Percentiles rank a stretch among this genome's conserved stretches.
Evolutionary conservation across 2,888 invertebrate species (phyloP).

Genomic region (Habrosyne pyritoides): DNA sequence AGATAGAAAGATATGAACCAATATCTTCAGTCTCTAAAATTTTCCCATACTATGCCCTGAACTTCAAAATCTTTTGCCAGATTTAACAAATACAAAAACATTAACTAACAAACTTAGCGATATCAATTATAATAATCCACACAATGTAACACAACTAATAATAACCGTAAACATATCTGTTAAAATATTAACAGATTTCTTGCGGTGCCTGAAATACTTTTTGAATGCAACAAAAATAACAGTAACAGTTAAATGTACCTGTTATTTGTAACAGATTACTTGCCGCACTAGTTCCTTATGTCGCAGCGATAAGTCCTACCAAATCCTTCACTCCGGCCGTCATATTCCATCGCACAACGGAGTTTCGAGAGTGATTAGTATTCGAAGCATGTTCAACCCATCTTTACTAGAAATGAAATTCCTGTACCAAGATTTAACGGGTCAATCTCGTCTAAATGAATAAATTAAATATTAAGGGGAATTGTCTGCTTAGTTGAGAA

Average conservation of each 20-base stretch:
- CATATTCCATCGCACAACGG: neutral
- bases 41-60: no score
- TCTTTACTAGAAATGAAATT: conserved; percentile 2
- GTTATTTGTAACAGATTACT: neutral
- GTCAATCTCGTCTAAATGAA: neutral
- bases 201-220: no score
- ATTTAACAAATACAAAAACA: no score
- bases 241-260: neutral
- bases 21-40: no score
- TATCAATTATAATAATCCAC: no score
- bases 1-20: no score
- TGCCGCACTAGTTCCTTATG: neutral
- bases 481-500: neutral
- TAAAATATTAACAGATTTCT: no score
- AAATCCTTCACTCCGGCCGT: neutral
- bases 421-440: neutral
- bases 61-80: no score
- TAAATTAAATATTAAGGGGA: neutral
- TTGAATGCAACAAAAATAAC: neutral
- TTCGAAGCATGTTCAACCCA: neutral
- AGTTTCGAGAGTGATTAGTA: conserved; percentile 3
- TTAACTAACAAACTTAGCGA: no score
- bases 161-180: no score
- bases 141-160: no score
- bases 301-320: neutral